Conservation (phyloP, 2,113 vertebrate genomes). For the Apodemus sylvaticus region DNA sequence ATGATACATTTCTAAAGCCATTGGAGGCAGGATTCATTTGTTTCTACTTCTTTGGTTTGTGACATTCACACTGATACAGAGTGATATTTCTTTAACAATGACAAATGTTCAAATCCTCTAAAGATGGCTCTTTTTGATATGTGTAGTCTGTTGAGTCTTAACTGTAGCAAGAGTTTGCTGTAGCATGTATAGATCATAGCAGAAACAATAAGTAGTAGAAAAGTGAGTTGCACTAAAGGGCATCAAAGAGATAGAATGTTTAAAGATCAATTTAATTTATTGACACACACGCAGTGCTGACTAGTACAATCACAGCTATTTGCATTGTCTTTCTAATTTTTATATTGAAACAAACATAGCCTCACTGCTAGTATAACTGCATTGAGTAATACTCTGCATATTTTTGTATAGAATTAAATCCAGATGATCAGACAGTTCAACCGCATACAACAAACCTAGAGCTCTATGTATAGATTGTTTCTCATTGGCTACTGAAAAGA, state of each 20-base stretch:
- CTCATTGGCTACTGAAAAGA: not conserved
- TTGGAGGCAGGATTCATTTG: not conserved
- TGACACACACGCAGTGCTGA: not conserved
- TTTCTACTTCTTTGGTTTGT: slow-evolving; percentile 45
- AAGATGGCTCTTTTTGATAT: slow-evolving; percentile 19
- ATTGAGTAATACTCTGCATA: not conserved
- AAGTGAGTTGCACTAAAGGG: not conserved
- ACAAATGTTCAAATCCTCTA: slow-evolving; percentile 24
- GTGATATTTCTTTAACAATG: slow-evolving; percentile 38
- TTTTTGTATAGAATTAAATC: slow-evolving; percentile 17
- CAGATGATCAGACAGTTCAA: not conserved
- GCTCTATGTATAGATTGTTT: not conserved
- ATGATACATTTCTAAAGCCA: slow-evolving; percentile 37
- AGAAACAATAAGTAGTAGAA: not conserved
- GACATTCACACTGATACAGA: slow-evolving; percentile 5
- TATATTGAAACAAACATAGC: not conserved
- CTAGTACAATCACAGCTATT: not conserved
- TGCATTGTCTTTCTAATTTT: not conserved
- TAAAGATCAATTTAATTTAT: not conserved
- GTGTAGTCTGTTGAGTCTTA: slow-evolving; percentile 24
- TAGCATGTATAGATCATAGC: not conserved
- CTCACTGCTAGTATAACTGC: not conserved
- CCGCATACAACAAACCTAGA: not conserved
- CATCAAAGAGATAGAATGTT: not conserved
- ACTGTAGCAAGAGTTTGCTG: not conserved